These are phyloP conservation scores for Anoncus sp. DNA, from an alignment of 2,888 invertebrate species.

Conservation along the genomic window DNA sequence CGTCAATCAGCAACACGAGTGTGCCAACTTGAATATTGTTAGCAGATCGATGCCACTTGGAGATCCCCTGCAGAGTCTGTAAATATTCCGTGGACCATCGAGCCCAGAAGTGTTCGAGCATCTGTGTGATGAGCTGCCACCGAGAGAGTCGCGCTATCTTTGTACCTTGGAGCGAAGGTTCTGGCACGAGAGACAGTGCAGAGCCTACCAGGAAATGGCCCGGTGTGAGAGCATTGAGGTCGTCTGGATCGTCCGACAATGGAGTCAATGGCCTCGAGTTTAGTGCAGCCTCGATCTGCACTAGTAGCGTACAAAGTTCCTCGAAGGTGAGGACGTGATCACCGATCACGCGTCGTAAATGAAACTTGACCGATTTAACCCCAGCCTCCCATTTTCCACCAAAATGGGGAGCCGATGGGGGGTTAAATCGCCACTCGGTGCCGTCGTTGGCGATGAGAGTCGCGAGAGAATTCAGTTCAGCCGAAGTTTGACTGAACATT, in stretches of 20 bases:
- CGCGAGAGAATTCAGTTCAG: too few relatives aligned
- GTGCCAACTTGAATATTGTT: too few relatives aligned
- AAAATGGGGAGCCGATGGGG: constrained; percentile 70
- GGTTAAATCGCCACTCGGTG: constrained; percentile 70
- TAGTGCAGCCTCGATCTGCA: constrained; percentile 69
- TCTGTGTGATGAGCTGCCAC: constrained; percentile 1
- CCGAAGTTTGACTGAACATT: too few relatives aligned
- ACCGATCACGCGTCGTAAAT: constrained; percentile 64
- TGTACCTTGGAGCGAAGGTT: constrained; percentile 39
- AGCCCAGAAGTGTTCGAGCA: background rate
- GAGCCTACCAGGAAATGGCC: constrained; percentile 72
- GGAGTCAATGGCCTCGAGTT: constrained; percentile 70
- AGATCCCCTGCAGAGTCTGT: background rate
- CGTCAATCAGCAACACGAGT: too few relatives aligned
- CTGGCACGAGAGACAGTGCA: constrained; percentile 60
- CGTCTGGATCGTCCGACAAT: constrained; percentile 64
- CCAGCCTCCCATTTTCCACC: constrained; percentile 74
- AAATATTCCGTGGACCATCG: constrained; percentile 16
- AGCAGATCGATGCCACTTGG: constrained; percentile 9
- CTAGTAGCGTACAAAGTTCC: constrained; percentile 69
- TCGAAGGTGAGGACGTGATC: constrained; percentile 67
- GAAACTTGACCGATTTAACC: constrained; percentile 70
- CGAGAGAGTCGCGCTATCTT: background rate
- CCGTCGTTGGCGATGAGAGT: constrained; percentile 30
- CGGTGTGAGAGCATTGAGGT: constrained; percentile 68